phyloP scores from a whole-genome alignment of 2,797 vertebrate genomes.

The Falco rusticolus region DNA sequence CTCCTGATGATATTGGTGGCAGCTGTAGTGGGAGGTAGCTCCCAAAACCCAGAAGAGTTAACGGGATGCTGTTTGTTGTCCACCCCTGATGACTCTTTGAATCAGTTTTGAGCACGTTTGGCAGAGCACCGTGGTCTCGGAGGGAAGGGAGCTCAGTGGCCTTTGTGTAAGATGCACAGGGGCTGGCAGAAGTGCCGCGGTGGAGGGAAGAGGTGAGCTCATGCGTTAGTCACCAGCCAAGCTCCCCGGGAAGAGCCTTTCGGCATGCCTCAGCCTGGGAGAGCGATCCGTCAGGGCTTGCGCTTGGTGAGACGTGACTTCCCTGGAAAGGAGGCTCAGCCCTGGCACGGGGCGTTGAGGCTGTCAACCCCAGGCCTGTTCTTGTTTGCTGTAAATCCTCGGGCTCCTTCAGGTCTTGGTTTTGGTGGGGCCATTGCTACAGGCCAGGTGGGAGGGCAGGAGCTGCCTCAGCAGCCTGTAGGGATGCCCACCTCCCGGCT shows the following conservation, averaged over 20 bases:
- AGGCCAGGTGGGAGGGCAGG: neutral
- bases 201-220: neutral
- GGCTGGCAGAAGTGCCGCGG: neutral
- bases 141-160: neutral
- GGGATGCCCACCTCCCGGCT: neutral
- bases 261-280: neutral
- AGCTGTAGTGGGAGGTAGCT: neutral
- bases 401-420: neutral
- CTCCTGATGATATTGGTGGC: accelerated
- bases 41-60: neutral
- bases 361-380: neutral
- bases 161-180: neutral
- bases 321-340: neutral
- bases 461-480: neutral
- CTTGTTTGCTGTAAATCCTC: neutral
- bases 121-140: accelerated
- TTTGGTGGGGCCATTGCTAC: neutral
- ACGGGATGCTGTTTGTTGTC: neutral
- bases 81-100: neutral
- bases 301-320: neutral
- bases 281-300: neutral
- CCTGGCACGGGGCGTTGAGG: neutral
- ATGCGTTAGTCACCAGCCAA: neutral
- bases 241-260: neutral
- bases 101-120: accelerated